Percentiles rank a stretch among this genome's conserved stretches.
phyloP scores from a whole-genome alignment of 2,888 invertebrate species.

The Acanthosepion lycidas region DNA sequence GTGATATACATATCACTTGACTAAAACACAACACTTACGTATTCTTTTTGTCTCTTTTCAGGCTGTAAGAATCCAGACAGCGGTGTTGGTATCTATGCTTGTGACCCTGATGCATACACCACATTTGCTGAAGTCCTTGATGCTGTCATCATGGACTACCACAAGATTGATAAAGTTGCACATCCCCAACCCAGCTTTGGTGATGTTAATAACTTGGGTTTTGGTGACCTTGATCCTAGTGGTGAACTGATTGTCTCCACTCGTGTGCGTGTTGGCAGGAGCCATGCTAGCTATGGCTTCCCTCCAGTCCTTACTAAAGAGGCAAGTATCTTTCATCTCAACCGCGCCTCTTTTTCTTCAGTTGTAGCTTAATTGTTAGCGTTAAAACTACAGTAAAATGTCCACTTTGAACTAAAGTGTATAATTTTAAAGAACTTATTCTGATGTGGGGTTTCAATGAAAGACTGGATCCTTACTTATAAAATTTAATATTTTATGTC shows the following conservation, averaged over 20 bases:
- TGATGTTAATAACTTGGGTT: constrained; percentile 86
- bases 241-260: constrained; percentile 82
- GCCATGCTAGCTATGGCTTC: constrained; percentile 67
- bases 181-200: constrained; percentile 88
- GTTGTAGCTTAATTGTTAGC: too few species aligned
- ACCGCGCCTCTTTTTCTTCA: too few species aligned
- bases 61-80: constrained; percentile 61
- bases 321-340: constrained; percentile 51
- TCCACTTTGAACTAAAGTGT: too few species aligned
- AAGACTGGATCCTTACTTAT: too few species aligned
- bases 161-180: constrained; percentile 56
- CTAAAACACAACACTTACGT: too few species aligned
- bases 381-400: too few species aligned
- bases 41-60: constrained; percentile 50
- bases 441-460: too few species aligned
- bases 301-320: constrained; percentile 85
- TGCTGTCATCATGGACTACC: constrained; percentile 86
- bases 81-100: constrained; percentile 89
- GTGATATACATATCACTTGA: too few species aligned
- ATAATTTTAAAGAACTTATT: too few species aligned
- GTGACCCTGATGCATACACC: constrained; percentile 95
- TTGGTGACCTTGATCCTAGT: constrained; percentile 87
- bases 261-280: constrained; percentile 68
- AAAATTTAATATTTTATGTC: too few species aligned
- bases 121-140: constrained; percentile 94